These are phyloP conservation scores for Baryphthengus martii DNA, from an alignment of 2,113 vertebrate species.

Conservation along the genomic window DNA sequence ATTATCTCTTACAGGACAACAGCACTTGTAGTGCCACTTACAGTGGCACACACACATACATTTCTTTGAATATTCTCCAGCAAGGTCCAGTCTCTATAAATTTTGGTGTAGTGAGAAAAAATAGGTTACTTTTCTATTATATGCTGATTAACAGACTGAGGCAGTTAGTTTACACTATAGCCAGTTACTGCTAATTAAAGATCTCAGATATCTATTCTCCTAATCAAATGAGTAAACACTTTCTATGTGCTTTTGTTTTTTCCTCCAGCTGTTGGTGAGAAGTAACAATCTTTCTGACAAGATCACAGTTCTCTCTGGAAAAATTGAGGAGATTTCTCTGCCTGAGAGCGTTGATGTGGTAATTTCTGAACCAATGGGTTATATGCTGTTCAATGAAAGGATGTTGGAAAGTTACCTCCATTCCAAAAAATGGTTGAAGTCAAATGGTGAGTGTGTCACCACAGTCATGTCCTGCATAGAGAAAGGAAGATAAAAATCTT, in stretches of 20 bases:
- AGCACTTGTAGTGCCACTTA: background rate
- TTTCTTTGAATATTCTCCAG: background rate
- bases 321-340: constrained; percentile 76
- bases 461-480: background rate
- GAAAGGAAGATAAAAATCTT: background rate
- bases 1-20: background rate
- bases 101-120: background rate
- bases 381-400: constrained; percentile 79
- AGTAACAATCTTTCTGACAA: constrained; percentile 77
- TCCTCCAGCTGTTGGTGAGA: constrained; percentile 74
- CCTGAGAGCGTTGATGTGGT: constrained; percentile 78
- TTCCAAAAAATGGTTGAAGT: constrained; percentile 81
- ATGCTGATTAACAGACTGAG: background rate
- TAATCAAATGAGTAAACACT: background rate
- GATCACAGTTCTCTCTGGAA: constrained; percentile 74
- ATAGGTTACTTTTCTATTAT: background rate
- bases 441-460: constrained; percentile 66
- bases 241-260: background rate
- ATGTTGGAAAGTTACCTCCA: constrained; percentile 79
- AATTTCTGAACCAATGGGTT: constrained; percentile 81
- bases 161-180: background rate
- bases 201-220: background rate
- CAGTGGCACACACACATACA: background rate
- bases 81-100: background rate
- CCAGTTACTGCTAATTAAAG: background rate